These are phyloP conservation scores for Polydrusus tereticollis DNA, from an alignment of 2,888 invertebrate genomes.

Conservation along the genomic window DNA sequence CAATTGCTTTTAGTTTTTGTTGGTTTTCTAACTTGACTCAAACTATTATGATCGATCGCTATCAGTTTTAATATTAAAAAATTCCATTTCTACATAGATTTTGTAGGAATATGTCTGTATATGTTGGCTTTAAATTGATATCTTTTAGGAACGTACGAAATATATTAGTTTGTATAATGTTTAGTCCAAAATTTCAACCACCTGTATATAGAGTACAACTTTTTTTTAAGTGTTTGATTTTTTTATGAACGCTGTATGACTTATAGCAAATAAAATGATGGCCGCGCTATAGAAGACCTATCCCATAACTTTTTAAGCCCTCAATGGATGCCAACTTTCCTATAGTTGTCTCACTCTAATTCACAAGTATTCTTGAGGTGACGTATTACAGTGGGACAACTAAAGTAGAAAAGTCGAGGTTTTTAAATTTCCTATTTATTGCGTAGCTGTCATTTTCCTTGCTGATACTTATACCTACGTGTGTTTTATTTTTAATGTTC, in stretches of 20 bases:
- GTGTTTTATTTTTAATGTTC: background rate
- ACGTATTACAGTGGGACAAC: too few relatives aligned
- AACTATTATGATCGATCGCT: background rate
- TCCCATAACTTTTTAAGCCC: too few relatives aligned
- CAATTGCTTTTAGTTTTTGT: background rate
- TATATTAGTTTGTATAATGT: constrained; percentile 2
- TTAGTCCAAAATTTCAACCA: background rate
- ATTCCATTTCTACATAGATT: constrained; percentile 1
- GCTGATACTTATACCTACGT: background rate
- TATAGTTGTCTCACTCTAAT: too few relatives aligned
- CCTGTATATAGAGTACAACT: constrained; percentile 20
- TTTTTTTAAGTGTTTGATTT: constrained; percentile 1
- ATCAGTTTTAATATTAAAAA: background rate
- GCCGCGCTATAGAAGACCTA: too few relatives aligned
- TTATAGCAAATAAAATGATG: too few relatives aligned
- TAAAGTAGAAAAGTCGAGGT: background rate
- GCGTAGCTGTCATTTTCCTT: background rate
- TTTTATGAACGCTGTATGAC: too few relatives aligned
- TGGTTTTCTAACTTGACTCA: background rate
- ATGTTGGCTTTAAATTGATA: background rate
- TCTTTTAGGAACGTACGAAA: background rate
- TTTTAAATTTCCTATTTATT: background rate
- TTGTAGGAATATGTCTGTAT: constrained; percentile 9
- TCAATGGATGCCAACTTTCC: too few relatives aligned
- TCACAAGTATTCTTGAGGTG: too few relatives aligned